A percentile compares a stretch with the other conserved stretches of the same genome.
Evolutionary conservation across 2,113 vertebrate genomes (phyloP).

Genomic region (Mormyrus iriodes): DNA sequence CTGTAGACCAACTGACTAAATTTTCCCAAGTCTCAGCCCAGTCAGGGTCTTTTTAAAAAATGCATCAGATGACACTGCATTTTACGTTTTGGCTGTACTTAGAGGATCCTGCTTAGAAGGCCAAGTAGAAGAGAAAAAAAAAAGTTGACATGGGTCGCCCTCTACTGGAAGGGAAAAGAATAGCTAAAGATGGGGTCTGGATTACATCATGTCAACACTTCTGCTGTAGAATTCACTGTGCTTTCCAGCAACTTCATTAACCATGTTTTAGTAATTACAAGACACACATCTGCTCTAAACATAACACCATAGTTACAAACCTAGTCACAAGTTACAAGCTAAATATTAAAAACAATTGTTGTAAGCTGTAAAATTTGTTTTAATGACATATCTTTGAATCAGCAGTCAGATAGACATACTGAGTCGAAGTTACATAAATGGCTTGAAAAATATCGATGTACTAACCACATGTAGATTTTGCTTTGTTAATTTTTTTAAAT

Average conservation of each 20-base stretch:
- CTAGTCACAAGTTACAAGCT: too few relatives aligned
- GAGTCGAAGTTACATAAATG: not conserved
- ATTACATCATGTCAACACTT: not conserved
- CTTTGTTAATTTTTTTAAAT: not conserved
- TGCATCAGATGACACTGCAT: not conserved
- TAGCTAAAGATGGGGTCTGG: not conserved
- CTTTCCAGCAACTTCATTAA: not conserved
- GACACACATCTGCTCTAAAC: not conserved
- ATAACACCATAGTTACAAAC: not conserved
- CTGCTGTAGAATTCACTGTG: not conserved
- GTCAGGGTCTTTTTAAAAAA: not conserved
- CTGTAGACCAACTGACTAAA: not conserved
- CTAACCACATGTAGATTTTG: not conserved
- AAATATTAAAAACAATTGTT: not conserved
- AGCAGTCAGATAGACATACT: not conserved
- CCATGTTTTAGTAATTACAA: not conserved
- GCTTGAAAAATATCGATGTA: not conserved
- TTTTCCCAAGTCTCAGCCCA: not conserved
- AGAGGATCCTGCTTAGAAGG: not conserved
- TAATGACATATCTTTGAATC: not conserved
- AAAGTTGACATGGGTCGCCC: not conserved
- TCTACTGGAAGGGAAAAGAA: conserved; percentile 9
- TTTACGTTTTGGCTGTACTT: not conserved
- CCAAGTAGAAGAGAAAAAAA: not conserved
- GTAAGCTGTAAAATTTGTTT: not conserved